Percentiles rank a stretch among this genome's conserved stretches.
Conservation (phyloP, 2,888 invertebrate genomes). For the Chrysolina oricalcia region DNA sequence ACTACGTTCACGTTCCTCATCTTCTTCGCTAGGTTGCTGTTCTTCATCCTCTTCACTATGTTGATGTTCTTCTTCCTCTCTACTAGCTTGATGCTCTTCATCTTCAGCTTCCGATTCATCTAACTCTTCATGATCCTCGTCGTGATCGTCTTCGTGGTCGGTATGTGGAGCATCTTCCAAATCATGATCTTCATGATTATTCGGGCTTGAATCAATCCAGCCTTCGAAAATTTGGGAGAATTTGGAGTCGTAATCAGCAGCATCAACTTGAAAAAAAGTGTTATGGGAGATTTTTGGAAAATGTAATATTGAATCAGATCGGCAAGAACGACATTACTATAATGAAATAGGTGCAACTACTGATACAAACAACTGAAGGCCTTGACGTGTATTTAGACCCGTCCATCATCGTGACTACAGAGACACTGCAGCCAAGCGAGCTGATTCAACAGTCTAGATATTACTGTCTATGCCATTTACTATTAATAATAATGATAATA, state of each 20-base stretch:
- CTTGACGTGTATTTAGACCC: no score
- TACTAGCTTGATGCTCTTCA: slow-evolving; percentile 47
- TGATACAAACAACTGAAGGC: no score
- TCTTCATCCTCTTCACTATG: slow-evolving; percentile 22
- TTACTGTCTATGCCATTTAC: no score
- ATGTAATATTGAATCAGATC: background rate
- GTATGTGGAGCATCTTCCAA: slow-evolving; percentile 65
- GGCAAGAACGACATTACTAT: no score
- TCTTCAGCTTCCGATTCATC: slow-evolving; percentile 40
- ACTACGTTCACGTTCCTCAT: slow-evolving; percentile 49
- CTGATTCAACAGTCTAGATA: no score
- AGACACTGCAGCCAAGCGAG: no score
- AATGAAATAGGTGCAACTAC: no score
- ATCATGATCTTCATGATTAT: slow-evolving; percentile 59
- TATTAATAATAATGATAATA: no score
- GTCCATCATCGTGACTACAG: no score
- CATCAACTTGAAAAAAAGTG: slow-evolving; percentile 43
- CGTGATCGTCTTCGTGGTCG: slow-evolving; percentile 56
- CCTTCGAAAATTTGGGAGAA: slow-evolving; percentile 86
- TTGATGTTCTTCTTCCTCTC: slow-evolving; percentile 55
- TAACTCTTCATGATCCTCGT: slow-evolving; percentile 56
- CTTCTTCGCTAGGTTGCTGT: slow-evolving; percentile 52
- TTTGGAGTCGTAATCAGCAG: slow-evolving; percentile 73
- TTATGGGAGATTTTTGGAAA: background rate
- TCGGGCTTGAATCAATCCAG: slow-evolving; percentile 80